Conservation (phyloP, 2,888 invertebrate genomes). For the Trachelus troglodyta region DNA sequence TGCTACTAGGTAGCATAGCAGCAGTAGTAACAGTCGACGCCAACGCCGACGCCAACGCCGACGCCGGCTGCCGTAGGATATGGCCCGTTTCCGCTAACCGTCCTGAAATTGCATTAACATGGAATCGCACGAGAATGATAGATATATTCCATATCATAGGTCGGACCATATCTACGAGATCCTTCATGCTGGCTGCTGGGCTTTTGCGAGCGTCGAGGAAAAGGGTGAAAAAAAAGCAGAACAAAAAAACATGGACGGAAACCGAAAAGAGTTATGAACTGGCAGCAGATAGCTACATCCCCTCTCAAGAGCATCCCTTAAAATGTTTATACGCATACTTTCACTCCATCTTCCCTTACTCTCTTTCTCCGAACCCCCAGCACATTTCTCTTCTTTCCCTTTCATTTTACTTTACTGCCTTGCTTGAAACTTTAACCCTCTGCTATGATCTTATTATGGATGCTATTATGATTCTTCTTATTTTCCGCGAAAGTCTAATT, state of each 20-base stretch:
- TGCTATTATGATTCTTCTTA: too few species aligned
- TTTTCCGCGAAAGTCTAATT: too few species aligned
- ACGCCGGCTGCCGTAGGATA: slow-evolving; percentile 20
- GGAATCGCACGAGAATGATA: slow-evolving; percentile 21
- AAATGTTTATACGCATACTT: slow-evolving; percentile 1
- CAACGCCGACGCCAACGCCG: slow-evolving; percentile 1
- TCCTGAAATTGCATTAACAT: slow-evolving; percentile 38
- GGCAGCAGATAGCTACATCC: slow-evolving; percentile 1
- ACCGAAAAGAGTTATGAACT: slow-evolving; percentile 1
- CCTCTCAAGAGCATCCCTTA: background rate
- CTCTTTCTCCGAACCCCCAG: background rate
- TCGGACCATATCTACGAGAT: too few species aligned
- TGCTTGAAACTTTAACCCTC: too few species aligned
- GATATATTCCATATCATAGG: slow-evolving; percentile 18
- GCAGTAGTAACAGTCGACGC: background rate
- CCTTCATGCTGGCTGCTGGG: too few species aligned
- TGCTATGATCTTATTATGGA: too few species aligned
- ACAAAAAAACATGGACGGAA: background rate
- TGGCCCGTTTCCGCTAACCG: slow-evolving; percentile 35
- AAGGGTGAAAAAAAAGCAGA: background rate
- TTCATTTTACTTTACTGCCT: background rate
- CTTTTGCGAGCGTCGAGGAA: too few species aligned
- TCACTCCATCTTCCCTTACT: background rate
- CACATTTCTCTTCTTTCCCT: background rate
- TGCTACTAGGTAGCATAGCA: background rate